A percentile compares a stretch with the other conserved stretches of the same genome.
phyloP scores from a whole-genome alignment of 1,140 invertebrate species.

The Lanistes nyassanus region DNA sequence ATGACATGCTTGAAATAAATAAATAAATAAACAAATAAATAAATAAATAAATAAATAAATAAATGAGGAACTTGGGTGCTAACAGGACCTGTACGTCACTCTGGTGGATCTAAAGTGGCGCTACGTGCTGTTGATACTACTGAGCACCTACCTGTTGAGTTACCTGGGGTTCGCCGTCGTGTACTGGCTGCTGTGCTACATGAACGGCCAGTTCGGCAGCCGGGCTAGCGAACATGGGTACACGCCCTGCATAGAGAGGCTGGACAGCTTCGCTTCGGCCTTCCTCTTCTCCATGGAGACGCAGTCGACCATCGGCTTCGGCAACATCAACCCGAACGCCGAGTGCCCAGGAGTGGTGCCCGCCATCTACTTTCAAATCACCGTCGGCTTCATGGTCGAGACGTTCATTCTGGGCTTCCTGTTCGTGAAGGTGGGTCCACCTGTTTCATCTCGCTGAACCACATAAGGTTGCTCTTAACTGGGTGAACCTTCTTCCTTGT shows the following conservation, averaged over 20 bases:
- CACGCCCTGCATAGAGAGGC: slow-evolving; percentile 59
- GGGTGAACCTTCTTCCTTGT: too few relatives aligned
- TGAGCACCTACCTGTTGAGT: slow-evolving; percentile 87
- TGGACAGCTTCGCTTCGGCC: slow-evolving; percentile 59
- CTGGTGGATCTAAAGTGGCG: slow-evolving; percentile 81
- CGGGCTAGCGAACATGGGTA: slow-evolving; percentile 74
- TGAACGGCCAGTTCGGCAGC: slow-evolving; percentile 77
- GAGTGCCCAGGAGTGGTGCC: slow-evolving; percentile 51
- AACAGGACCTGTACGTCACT: slow-evolving; percentile 68
- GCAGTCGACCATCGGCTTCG: slow-evolving; percentile 70
- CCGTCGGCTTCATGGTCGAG: slow-evolving; percentile 60
- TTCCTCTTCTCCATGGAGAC: slow-evolving; percentile 69
- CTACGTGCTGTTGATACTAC: slow-evolving; percentile 93
- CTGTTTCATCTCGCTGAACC: too few relatives aligned
- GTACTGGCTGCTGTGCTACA: slow-evolving; percentile 89
- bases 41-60: too few relatives aligned
- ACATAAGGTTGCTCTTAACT: too few relatives aligned
- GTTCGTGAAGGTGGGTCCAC: slow-evolving; percentile 47
- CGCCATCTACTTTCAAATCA: slow-evolving; percentile 57
- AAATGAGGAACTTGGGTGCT: too few relatives aligned
- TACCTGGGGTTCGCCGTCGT: slow-evolving; percentile 92
- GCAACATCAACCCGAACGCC: slow-evolving; percentile 76
- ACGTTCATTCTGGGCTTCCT: slow-evolving; percentile 60
- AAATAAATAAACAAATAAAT: too few relatives aligned
- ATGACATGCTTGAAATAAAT: too few relatives aligned